Evolutionary conservation across 2,888 invertebrate species (phyloP), one percentile per base, ranked within the genome.

Genomic region (Caenorhabditis afra): DNA sequence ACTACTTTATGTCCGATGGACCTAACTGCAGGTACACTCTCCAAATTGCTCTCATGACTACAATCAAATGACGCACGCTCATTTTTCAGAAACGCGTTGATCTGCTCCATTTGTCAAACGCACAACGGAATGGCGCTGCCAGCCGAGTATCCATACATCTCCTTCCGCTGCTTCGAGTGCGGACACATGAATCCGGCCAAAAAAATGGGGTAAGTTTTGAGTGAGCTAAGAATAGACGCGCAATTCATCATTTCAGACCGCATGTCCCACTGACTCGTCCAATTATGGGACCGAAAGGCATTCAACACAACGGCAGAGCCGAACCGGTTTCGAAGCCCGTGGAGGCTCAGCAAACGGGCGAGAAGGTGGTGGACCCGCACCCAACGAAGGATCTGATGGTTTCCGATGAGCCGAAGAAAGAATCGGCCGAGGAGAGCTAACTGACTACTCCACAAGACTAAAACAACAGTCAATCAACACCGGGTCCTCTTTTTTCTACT

Each of bases 1-100:
- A 99, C 91, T 96, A 95, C 90, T 91, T 99, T 78, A 94, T 98
- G 49, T 97, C 96, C 49, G 98, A 99, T 91, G 98, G 97, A 0
- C 97, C 97, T 23, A 94, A 94, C 79, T 95, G 96, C 91, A 94
- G 97, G 86, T 87, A 37, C 14, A 23, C 23, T 49, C 5, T 20
- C 22, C 20, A 22, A 20, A 49, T 12, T 37, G 8, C 22, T 20
- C 16, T 16, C 16, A 11, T 23, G 29, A 52, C 29, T 10, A 29
- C 29, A 52, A 5, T 5, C 11, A 50, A 68, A 62, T 62, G 20
- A 68, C 18, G 3, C 58, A 5, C 29, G 7, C 7, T 53, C 53
- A 44, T 22, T 62, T 81, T 85, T 65, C 66, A 88, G 88, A 52
- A 98, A 94, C 92, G 99, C 98, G 20, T 93, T 99, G 82, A 96